A percentile compares a stretch with the other conserved stretches of the same genome.
These are phyloP conservation scores for Epinephelus moara DNA, from an alignment of 2,113 vertebrate genomes.

Conservation along the genomic window DNA sequence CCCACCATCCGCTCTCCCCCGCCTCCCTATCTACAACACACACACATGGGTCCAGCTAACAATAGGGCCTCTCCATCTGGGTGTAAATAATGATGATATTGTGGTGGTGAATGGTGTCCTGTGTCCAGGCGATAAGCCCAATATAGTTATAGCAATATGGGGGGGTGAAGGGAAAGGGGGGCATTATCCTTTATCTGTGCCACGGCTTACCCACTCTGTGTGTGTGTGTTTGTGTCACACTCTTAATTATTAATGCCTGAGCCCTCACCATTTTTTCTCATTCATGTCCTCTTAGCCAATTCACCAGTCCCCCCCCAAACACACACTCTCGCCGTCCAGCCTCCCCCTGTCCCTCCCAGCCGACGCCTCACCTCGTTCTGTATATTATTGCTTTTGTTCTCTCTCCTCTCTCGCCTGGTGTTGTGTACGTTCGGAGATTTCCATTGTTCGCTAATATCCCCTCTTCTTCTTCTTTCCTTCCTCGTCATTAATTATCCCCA, in stretches of 20 bases:
- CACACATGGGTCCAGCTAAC: constrained; percentile 56
- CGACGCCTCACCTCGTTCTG: constrained; percentile 25
- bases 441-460: constrained; percentile 49
- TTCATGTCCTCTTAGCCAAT: constrained; percentile 34
- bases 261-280: constrained; percentile 38
- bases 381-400: constrained; percentile 61
- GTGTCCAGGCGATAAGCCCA: constrained; percentile 82
- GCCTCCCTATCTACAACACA: constrained; percentile 50
- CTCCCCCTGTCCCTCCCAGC: not conserved
- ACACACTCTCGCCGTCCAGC: not conserved
- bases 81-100: constrained; percentile 81
- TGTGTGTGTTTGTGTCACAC: constrained; percentile 54
- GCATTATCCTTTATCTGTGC: constrained; percentile 73
- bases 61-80: constrained; percentile 78
- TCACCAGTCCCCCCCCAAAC: not conserved
- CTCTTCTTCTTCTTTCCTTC: constrained; percentile 4
- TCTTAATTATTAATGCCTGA: constrained; percentile 74
- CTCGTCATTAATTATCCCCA: constrained; percentile 45
- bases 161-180: not conserved
- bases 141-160: constrained; percentile 70
- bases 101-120: constrained; percentile 74
- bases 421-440: constrained; percentile 14
- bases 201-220: constrained; percentile 47
- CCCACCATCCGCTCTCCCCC: constrained; percentile 30
- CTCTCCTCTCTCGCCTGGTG: not conserved